Evolutionary conservation across 2,113 vertebrate genomes (phyloP).

Genomic region (Rallus limicola): DNA sequence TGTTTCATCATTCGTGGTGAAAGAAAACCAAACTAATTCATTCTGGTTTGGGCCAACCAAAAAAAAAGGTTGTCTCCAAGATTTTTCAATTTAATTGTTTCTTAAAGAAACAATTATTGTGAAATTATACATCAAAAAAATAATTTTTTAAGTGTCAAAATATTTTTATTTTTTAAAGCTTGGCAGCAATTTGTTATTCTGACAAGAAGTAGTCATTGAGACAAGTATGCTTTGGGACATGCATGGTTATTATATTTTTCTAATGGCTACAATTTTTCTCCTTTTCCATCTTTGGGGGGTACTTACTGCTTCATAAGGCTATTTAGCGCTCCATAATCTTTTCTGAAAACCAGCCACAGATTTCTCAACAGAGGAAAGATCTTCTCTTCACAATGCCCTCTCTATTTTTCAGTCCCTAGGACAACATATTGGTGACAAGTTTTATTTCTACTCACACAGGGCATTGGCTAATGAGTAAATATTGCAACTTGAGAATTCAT

Average conservation of each 20-base stretch:
- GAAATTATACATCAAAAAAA: neutral
- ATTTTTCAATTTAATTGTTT: neutral
- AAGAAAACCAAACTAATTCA: neutral
- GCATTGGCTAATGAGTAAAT: constrained; percentile 3
- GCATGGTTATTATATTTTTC: neutral
- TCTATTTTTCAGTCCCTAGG: neutral
- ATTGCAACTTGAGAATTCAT: neutral
- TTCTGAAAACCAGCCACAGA: neutral
- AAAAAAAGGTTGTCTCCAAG: neutral
- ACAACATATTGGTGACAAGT: neutral
- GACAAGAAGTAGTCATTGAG: neutral
- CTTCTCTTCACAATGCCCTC: neutral
- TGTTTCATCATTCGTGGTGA: neutral
- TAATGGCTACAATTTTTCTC: neutral
- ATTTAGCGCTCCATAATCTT: neutral
- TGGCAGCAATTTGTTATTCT: neutral
- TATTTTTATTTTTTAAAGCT: neutral
- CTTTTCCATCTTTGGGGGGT: neutral
- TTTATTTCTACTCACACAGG: neutral
- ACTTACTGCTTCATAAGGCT: neutral
- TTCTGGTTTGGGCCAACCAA: neutral
- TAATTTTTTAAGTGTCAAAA: neutral
- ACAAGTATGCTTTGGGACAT: neutral
- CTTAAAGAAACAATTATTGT: neutral
- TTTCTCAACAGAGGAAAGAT: neutral